A percentile compares a stretch with the other conserved stretches of the same genome.
phyloP scores from a whole-genome alignment of 1,140 invertebrate species.

The Drosophila pandora region DNA sequence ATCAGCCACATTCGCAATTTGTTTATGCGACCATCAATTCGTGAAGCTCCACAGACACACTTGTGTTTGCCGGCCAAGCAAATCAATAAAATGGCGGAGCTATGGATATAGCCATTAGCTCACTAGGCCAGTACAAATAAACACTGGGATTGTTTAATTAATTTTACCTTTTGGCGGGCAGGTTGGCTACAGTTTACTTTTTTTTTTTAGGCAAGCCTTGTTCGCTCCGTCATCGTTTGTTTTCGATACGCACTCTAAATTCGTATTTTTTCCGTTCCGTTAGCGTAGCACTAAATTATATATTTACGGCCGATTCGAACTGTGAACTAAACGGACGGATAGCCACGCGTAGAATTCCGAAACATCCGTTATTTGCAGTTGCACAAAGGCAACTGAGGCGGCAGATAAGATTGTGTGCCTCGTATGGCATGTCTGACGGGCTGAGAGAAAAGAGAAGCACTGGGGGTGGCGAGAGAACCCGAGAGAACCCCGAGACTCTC shows the following conservation, averaged over 20 bases:
- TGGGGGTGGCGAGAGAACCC: neutral
- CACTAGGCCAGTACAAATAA: conserved; percentile 30
- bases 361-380: conserved; percentile 40
- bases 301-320: conserved; percentile 13
- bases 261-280: neutral
- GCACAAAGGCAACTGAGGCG: conserved; percentile 41
- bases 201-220: conserved; percentile 32
- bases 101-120: conserved; percentile 7
- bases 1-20: conserved; percentile 29
- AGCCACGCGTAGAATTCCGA: conserved; percentile 12
- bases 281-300: neutral
- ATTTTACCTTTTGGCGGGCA: conserved; percentile 33
- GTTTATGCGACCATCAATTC: conserved; percentile 62
- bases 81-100: conserved; percentile 42
- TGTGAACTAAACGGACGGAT: conserved; percentile 4
- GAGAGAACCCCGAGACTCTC: neutral
- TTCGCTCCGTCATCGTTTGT: conserved; percentile 55
- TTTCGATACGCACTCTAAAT: conserved; percentile 13
- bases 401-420: conserved; percentile 21
- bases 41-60: conserved; percentile 40
- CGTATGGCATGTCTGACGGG: conserved; percentile 3
- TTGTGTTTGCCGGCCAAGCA: conserved; percentile 52
- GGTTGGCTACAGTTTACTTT: conserved; percentile 28
- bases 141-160: conserved; percentile 39
- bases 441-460: conserved; percentile 5